Percentiles rank a stretch among this genome's conserved stretches.
phyloP scores from a whole-genome alignment of 1,140 invertebrate species.

The Tribolium madens region DNA sequence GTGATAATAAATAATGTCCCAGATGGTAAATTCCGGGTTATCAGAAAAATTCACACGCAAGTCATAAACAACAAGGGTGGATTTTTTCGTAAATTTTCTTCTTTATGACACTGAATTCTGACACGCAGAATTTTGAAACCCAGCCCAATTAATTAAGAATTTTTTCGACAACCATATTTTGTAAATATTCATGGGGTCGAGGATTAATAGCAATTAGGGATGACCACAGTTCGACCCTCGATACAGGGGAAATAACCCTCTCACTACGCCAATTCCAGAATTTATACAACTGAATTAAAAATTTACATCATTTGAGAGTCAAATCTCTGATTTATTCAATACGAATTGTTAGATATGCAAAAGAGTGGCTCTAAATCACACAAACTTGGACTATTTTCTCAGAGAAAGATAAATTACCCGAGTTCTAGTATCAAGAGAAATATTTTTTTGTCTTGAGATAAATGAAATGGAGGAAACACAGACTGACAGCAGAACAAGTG shows the following conservation, averaged over 20 bases:
- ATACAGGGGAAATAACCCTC: neutral
- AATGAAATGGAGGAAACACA: neutral
- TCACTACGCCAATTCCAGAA: conserved; percentile 8
- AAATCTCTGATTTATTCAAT: neutral
- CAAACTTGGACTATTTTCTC: neutral
- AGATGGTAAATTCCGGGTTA: conserved; percentile 27
- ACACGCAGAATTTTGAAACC: conserved; percentile 41
- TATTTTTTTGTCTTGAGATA: neutral
- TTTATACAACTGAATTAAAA: neutral
- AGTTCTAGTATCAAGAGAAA: neutral
- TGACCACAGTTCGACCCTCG: conserved; percentile 23
- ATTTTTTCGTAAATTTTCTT: conserved; percentile 28
- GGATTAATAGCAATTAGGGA: conserved; percentile 38
- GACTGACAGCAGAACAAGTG: neutral
- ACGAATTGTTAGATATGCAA: neutral
- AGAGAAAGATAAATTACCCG: neutral
- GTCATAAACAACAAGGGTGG: conserved; percentile 20
- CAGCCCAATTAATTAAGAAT: neutral
- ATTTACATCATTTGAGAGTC: neutral
- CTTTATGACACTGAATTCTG: conserved; percentile 5
- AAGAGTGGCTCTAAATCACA: neutral
- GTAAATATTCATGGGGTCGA: conserved; percentile 28
- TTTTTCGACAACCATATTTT: conserved; percentile 4
- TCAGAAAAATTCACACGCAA: conserved; percentile 33
- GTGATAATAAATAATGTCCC: conserved; percentile 7